These are phyloP conservation scores for Tamandua tetradactyla DNA, from an alignment of 2,797 vertebrate genomes.

Conservation along the genomic window DNA sequence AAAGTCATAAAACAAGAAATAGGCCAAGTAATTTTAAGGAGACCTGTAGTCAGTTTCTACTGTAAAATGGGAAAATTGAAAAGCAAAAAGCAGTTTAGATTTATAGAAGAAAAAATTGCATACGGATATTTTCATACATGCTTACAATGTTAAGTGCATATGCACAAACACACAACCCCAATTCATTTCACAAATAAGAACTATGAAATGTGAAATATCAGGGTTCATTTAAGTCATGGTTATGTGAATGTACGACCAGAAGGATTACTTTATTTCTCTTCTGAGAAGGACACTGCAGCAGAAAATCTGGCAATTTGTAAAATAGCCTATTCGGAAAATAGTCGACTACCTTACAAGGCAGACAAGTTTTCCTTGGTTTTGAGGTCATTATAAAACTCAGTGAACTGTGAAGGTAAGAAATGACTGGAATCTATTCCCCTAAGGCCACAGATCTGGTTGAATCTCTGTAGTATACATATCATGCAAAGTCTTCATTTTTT, in stretches of 20 bases:
- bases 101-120: slow-evolving; percentile 56
- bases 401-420: slow-evolving; percentile 18
- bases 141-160: slow-evolving; percentile 49
- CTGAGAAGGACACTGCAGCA: not conserved
- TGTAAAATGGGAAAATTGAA: slow-evolving; percentile 62
- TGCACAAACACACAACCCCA: slow-evolving; percentile 28
- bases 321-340: not conserved
- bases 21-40: slow-evolving; percentile 60
- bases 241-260: not conserved
- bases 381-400: not conserved
- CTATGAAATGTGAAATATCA: slow-evolving; percentile 44
- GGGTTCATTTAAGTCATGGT: slow-evolving; percentile 34
- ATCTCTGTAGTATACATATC: not conserved
- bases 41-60: slow-evolving; percentile 55
- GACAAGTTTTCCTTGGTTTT: not conserved
- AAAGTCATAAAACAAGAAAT: slow-evolving; percentile 42
- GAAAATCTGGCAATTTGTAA: slow-evolving; percentile 1
- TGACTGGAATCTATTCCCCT: not conserved
- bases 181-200: slow-evolving; percentile 65
- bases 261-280: slow-evolving; percentile 24
- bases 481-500: not conserved
- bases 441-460: not conserved
- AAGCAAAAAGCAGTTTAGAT: slow-evolving; percentile 49
- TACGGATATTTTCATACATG: slow-evolving; percentile 63
- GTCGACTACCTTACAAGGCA: not conserved